These are phyloP conservation scores for Carterocephalus palaemon DNA, from an alignment of 2,888 invertebrate genomes.

Conservation along the genomic window DNA sequence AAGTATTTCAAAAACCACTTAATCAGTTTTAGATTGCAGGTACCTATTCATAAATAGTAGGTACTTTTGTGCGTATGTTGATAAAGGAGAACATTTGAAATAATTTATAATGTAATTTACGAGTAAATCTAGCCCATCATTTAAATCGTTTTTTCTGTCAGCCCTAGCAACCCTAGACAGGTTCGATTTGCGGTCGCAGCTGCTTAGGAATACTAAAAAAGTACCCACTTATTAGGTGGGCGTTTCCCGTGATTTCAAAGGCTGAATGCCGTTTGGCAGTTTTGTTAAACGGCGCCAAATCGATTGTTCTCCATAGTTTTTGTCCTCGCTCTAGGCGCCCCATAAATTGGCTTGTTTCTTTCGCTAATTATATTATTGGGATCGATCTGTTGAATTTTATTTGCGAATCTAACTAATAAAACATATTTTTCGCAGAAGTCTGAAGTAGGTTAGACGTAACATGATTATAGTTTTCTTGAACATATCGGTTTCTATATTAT, in stretches of 20 bases:
- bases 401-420: constrained; percentile 26
- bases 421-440: background rate
- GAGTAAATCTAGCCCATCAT: no score
- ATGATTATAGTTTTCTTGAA: no score
- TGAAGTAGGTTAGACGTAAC: no score
- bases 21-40: no score
- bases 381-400: constrained; percentile 37
- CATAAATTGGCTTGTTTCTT: constrained; percentile 35
- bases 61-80: no score
- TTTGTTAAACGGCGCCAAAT: constrained; percentile 53
- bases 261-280: constrained; percentile 43
- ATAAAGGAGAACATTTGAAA: no score
- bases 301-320: constrained; percentile 33
- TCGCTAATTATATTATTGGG: constrained; percentile 39
- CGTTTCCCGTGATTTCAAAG: constrained; percentile 44
- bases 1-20: no score
- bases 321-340: constrained; percentile 34
- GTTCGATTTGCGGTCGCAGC: constrained; percentile 49
- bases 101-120: no score
- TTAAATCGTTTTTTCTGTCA: no score
- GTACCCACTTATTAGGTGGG: constrained; percentile 53
- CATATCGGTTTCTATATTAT: no score
- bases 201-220: constrained; percentile 52
- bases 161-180: no score
- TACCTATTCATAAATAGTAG: no score